Conservation (phyloP, 2,888 invertebrate species). For the Arge pagana region DNA sequence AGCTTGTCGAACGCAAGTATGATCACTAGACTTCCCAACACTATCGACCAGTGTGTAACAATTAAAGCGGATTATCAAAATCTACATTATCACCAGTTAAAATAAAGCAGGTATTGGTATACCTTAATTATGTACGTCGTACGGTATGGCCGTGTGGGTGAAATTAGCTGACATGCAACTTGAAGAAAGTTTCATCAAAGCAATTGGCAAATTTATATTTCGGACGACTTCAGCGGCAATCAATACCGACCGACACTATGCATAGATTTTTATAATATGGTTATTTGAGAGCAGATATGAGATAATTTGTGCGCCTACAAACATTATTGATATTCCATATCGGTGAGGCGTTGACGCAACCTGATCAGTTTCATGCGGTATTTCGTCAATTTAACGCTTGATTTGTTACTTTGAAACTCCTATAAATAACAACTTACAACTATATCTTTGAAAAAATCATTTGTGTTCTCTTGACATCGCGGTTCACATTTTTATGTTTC, state of each 20-base stretch:
- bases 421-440: too few species aligned
- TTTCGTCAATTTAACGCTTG: too few species aligned
- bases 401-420: too few species aligned
- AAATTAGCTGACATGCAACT: conserved; percentile 33
- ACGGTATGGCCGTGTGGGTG: too few species aligned
- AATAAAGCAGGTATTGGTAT: too few species aligned
- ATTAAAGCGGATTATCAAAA: conserved; percentile 2
- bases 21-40: not conserved
- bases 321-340: conserved; percentile 3
- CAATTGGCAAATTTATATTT: conserved; percentile 1
- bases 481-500: too few species aligned
- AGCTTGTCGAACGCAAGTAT: not conserved
- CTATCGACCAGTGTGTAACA: not conserved
- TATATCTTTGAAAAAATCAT: too few species aligned
- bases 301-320: not conserved
- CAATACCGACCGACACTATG: not conserved
- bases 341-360: not conserved
- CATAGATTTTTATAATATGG: not conserved
- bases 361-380: too few species aligned
- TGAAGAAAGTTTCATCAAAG: conserved; percentile 38
- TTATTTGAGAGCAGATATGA: not conserved
- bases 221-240: not conserved
- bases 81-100: conserved; percentile 5
- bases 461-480: too few species aligned
- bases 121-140: too few species aligned